phyloP scores from a whole-genome alignment of 1,140 invertebrate species.

The Drosophila kepulauana region DNA sequence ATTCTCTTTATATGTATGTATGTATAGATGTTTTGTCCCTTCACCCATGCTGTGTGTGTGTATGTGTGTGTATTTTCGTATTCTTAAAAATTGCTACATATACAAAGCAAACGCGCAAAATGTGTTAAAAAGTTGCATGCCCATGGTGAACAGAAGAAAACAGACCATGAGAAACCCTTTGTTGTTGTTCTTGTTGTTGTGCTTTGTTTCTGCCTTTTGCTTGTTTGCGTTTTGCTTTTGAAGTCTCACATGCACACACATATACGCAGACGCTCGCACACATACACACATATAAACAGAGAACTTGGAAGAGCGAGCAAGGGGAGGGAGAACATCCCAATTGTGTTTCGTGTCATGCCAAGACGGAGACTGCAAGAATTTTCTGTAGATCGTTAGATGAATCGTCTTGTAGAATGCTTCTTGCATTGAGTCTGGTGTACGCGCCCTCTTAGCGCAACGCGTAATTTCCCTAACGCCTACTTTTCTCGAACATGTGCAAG shows the following conservation, averaged over 20 bases:
- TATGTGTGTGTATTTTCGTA: constrained; percentile 30
- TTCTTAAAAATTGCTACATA: constrained; percentile 51
- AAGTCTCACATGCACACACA: constrained; percentile 51
- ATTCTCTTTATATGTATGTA: background rate
- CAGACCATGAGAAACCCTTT: constrained; percentile 13
- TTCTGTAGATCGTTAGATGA: too few species aligned
- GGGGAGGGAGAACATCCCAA: background rate
- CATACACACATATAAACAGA: background rate
- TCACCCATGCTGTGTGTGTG: constrained; percentile 2
- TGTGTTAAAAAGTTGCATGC: constrained; percentile 73
- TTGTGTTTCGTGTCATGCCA: too few species aligned
- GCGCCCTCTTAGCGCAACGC: too few species aligned
- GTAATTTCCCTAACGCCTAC: too few species aligned
- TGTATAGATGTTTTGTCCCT: constrained; percentile 5
- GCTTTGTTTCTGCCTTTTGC: constrained; percentile 52
- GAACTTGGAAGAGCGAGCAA: too few species aligned
- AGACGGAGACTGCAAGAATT: too few species aligned
- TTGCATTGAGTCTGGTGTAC: too few species aligned
- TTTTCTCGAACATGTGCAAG: too few species aligned
- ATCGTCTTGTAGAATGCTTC: too few species aligned
- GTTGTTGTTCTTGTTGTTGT: constrained; percentile 35
- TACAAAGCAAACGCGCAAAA: constrained; percentile 70
- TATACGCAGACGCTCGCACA: constrained; percentile 1
- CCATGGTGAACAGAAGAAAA: constrained; percentile 26
- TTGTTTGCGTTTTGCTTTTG: constrained; percentile 73